phyloP scores from a whole-genome alignment of 2,113 vertebrate species.

The Sigmodon hispidus region DNA sequence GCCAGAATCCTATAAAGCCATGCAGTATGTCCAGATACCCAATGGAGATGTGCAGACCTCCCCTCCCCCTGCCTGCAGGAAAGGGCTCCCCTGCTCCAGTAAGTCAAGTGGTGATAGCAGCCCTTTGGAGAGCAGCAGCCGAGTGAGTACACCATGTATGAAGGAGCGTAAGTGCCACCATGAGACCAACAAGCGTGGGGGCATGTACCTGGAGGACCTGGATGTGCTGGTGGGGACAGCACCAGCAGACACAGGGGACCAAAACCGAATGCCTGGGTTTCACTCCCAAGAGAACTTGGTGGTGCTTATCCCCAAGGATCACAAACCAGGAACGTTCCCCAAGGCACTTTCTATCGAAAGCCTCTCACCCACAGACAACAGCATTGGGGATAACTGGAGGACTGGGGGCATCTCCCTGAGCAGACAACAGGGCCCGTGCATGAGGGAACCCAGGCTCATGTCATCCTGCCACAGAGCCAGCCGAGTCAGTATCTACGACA shows the following conservation, averaged over 20 bases:
- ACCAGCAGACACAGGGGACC: slow-evolving; percentile 85
- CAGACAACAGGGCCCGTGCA: slow-evolving; percentile 80
- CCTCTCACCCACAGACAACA: slow-evolving; percentile 87
- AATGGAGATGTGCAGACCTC: slow-evolving; percentile 86
- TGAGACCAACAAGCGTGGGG: slow-evolving; percentile 92
- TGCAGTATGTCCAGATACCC: slow-evolving; percentile 89
- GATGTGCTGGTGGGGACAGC: slow-evolving; percentile 88
- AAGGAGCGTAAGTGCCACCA: slow-evolving; percentile 90
- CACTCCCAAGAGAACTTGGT: slow-evolving; percentile 95
- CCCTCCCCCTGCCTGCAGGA: slow-evolving; percentile 70
- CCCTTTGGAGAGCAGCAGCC: slow-evolving; percentile 88
- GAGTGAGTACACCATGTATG: slow-evolving; percentile 88
- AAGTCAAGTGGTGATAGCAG: slow-evolving; percentile 90
- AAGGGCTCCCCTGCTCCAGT: slow-evolving; percentile 75
- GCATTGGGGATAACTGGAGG: slow-evolving; percentile 89
- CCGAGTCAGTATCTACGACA: slow-evolving; percentile 90
- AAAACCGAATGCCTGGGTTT: slow-evolving; percentile 91
- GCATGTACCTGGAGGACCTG: slow-evolving; percentile 95
- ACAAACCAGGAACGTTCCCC: slow-evolving; percentile 98
- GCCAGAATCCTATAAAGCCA: slow-evolving; percentile 88
- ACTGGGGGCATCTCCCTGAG: slow-evolving; percentile 88
- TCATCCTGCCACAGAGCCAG: slow-evolving; percentile 89
- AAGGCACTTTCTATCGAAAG: slow-evolving; percentile 98
- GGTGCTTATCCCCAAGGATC: slow-evolving; percentile 96
- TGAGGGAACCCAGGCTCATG: slow-evolving; percentile 87